Base-by-base conservation (phyloP, 2,797 vertebrate genomes). In the Sphenodon punctatus region DNA sequence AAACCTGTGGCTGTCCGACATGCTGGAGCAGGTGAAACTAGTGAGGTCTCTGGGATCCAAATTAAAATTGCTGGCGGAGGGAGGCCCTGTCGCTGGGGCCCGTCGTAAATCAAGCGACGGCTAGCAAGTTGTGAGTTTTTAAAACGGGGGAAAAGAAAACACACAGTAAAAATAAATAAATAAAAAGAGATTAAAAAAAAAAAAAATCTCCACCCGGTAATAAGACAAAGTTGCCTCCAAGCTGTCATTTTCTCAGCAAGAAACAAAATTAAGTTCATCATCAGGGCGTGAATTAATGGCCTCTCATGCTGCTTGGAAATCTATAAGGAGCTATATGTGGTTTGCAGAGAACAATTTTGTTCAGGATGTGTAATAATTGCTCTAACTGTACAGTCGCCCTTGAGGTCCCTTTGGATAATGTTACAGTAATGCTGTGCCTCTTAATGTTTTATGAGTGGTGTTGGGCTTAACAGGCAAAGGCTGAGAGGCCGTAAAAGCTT, bases 231-330 rank as follows among this genome's bases (percentile, higher is more conserved):
- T 45, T 63, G 76, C 89, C 90, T 88, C 82, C 23, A 32, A 84
- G 75, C 80, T 75, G 32, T 86, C 87, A 71, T 85, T 92, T 87
- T 90, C 93, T 89, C 91, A 81, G 89, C 68, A 34, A 85, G 92
- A 88, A 89, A 86, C 85, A 91, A 89, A 93, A 90, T 88, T 84
- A 94, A 78, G 88, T 75, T 79, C 78, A 86, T 90, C 87, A 79
- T 72, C 87, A 66, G 85, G 93, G 91, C 19, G 66, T 85, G 88
- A 93, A 89, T 92, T 91, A 94, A 89, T 72, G 58, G 85, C 82
- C 90, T 86, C 88, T 77, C 61, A 14, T 23, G 58, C 84, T 78
- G 86, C 90, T 88, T 83, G 82, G 87, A 86, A 81, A 87, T 70
- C 88, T 64, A 51, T 38, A 42, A 46, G 59, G 87, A 88, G 82